Percentiles rank a stretch among this genome's conserved stretches.
phyloP scores from a whole-genome alignment of 2,797 vertebrate genomes.

The Mormyrus hasselquistii region DNA sequence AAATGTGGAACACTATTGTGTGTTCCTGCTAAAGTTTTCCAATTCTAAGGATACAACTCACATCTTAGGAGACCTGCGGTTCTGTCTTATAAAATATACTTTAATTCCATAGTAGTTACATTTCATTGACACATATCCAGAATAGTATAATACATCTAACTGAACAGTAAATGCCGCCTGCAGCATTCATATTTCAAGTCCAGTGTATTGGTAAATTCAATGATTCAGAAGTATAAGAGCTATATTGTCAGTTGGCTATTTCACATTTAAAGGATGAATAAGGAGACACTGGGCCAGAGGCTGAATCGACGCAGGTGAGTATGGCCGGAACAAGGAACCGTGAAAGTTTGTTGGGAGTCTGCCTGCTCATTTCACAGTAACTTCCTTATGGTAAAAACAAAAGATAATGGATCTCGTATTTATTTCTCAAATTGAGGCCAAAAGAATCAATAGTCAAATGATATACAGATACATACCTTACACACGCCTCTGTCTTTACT shows the following conservation, averaged over 20 bases:
- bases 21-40: not conserved
- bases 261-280: not conserved
- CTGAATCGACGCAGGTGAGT: not conserved
- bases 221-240: not conserved
- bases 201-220: not conserved
- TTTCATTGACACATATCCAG: not conserved
- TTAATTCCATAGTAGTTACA: not conserved
- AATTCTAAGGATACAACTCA: not conserved
- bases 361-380: not conserved
- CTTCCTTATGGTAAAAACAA: not conserved
- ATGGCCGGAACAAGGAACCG: not conserved
- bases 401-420: not conserved
- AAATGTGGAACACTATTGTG: not conserved
- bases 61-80: not conserved
- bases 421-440: not conserved
- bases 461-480: conserved; percentile 66
- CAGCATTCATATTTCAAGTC: not conserved
- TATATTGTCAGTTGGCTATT: not conserved
- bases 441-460: not conserved
- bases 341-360: not conserved
- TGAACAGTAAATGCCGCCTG: not conserved
- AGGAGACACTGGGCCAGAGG: not conserved
- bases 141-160: not conserved
- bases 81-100: not conserved
- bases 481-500: conserved; percentile 77